Conservation (phyloP, 2,888 invertebrate species). For the Bimastos eiseni region DNA sequence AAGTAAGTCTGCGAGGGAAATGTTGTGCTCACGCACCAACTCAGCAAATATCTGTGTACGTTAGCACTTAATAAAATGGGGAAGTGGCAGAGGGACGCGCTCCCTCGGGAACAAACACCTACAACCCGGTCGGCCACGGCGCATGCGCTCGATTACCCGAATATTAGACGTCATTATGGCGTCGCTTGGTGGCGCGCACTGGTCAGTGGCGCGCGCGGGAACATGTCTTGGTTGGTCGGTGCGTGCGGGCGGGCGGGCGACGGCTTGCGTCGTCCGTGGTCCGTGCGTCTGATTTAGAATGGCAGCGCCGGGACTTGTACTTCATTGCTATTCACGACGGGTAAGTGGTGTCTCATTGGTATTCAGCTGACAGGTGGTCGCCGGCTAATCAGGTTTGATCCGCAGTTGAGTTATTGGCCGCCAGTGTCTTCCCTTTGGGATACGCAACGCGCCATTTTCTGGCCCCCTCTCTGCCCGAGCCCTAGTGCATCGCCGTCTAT, state of each 20-base stretch:
- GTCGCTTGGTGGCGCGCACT: neutral
- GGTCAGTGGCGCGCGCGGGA: slow-evolving; percentile 20
- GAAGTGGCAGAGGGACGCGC: neutral
- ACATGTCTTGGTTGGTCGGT: slow-evolving; percentile 1
- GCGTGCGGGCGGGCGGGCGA: neutral
- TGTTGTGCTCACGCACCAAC: neutral
- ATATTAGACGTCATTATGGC: slow-evolving; percentile 5
- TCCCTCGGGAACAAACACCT: neutral
- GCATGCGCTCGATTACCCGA: slow-evolving; percentile 18
- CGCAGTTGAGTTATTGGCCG: slow-evolving; percentile 22
- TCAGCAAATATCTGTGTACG: neutral
- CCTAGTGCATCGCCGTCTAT: neutral
- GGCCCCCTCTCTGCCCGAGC: neutral
- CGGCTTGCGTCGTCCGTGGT: neutral
- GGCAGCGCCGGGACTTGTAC: slow-evolving; percentile 6
- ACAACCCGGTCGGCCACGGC: slow-evolving; percentile 2
- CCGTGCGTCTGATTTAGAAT: slow-evolving; percentile 19
- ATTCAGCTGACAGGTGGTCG: slow-evolving; percentile 26
- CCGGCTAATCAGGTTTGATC: slow-evolving; percentile 26
- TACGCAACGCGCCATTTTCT: slow-evolving; percentile 8
- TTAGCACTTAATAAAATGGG: slow-evolving; percentile 6
- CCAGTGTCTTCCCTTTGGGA: slow-evolving; percentile 18
- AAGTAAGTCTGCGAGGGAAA: neutral
- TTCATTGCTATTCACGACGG: slow-evolving; percentile 24
- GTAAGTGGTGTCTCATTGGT: slow-evolving; percentile 21